Base-by-base conservation (phyloP, 2,888 invertebrate species). In the Cylindroiulus punctatus region DNA sequence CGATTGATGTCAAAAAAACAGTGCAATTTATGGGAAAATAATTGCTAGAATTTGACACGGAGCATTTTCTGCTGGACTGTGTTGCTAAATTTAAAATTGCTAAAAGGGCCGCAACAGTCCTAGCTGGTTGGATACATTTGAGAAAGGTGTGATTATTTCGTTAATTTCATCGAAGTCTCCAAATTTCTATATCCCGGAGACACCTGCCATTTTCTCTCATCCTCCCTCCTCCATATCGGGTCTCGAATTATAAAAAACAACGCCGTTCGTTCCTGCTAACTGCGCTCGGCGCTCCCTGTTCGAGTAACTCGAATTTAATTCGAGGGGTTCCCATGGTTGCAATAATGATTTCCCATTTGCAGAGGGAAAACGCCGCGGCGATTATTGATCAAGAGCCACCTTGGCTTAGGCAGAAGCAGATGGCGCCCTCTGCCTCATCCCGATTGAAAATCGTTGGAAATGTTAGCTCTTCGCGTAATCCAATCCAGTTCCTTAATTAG, bases 291-390 rank as follows among this genome's bases (percentile, higher is more conserved):
- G 26, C 26, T 65, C 10, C 7, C 36, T 36, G 36, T 36, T 7
- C 36, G 36, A 36, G 65, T 65, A 65, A 65, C 22, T 65, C 65
- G 65, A 65, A 65, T 65, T 65, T 65, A 65, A 65, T 65, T 65
- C 65, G 65, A 65, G 7, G 36, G 65, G 65, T 65, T 65, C 65
- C 65, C 65, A 65, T 65, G 65, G 65, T 65, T 65, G 65, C 65
- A 65, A 65, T 65, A 65, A 65, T 65, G 65, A 65, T 65, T 65
- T 65, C 65, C 65, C 65, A 65, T 65, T 65, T 65, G 65, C 65
- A 22, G 17, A 17, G 22, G 65, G 65, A 22, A 65, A 65, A 65
- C 10, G 65, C 65, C 22, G 65, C 65, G 65, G 12, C 65, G 65
- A 65, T 65, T 65, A 65, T 65, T 65, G 65, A 65, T 65, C 12